Evolutionary conservation across 2,113 vertebrate genomes (phyloP), one percentile per base, ranked within the genome.

Genomic region (Amphilophus citrinellus): DNA sequence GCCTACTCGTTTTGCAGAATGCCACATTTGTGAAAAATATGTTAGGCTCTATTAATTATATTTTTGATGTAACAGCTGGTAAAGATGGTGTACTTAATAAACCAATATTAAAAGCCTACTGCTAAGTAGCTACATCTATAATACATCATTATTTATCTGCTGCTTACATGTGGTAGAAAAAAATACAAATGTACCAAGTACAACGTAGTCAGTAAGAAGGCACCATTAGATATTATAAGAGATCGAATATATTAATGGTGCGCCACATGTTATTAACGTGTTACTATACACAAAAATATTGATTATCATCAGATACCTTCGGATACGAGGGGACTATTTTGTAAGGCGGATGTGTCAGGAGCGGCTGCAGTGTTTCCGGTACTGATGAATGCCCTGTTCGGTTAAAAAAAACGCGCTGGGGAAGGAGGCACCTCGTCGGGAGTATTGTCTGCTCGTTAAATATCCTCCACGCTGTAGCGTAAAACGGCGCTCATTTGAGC

Each of bases 261-360:
- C 3, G 15, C 2, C 17, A 30, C 47, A 71, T 50, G 42, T 30
- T 50, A 68, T 30, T 30, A 50, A 50, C 42, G 11, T 14, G 13
- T 44, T 44, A 44, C 13, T 44, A 14, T 14, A 44, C 42, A 44
- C 22, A 50, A 71, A 71, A 71, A 53, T 32, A 53, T 10, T 83
- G 3, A 58, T 10, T 78, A 14, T 20, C 32, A 18, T 65, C 14
- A 3, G 5, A 35, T 81, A 82, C 61, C 14, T 80, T 47, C 39
- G 24, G 10, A 71, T 27, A 56, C 39, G 10, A 57, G 18, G 30
- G 95, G 62, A 94, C 94, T 96, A 95, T 53, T 92, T 95, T 37
- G 27, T 85, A 22, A 39, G 47, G 93, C 94, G 95, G 94, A 95
- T 79, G 92, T 47, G 68, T 82, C 80, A 3, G 9, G 5, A 3